phyloP scores from a whole-genome alignment of 2,888 invertebrate species.

The Papilio gigon region DNA sequence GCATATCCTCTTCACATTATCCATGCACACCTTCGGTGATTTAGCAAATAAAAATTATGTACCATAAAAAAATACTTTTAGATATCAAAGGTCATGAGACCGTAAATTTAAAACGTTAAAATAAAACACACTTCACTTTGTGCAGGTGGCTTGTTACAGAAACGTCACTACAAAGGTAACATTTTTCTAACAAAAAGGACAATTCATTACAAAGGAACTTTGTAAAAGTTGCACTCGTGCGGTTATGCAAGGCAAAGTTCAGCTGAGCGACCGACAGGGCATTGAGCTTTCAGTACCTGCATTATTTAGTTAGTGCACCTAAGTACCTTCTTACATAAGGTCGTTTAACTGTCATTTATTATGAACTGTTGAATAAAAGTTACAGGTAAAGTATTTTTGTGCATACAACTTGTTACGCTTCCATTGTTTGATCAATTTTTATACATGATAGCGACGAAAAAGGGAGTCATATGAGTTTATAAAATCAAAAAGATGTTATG shows the following conservation, averaged over 20 bases:
- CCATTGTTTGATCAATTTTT: no score
- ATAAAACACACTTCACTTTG: constrained; percentile 5
- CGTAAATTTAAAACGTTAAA: not conserved
- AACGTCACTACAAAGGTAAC: constrained; percentile 31
- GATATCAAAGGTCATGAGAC: not conserved
- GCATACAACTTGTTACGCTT: no score
- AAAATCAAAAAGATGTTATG: no score
- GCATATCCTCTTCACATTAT: no score
- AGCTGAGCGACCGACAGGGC: constrained; percentile 32
- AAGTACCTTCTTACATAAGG: constrained; percentile 6
- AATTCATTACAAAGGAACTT: constrained; percentile 27
- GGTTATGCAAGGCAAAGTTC: constrained; percentile 33
- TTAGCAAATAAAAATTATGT: no score
- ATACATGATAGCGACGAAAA: no score
- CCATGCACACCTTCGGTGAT: no score
- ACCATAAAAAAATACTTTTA: not conserved
- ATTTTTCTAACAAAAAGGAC: constrained; percentile 32
- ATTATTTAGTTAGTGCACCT: constrained; percentile 23
- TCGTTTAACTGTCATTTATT: not conserved
- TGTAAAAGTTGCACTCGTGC: constrained; percentile 16
- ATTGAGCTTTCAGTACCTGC: constrained; percentile 22
- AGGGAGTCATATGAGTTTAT: no score
- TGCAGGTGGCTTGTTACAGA: constrained; percentile 9
- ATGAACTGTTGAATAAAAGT: not conserved
- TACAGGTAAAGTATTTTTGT: not conserved